Evolutionary conservation across 1,140 invertebrate species (phyloP).

Genomic region (Hyles vespertilio): DNA sequence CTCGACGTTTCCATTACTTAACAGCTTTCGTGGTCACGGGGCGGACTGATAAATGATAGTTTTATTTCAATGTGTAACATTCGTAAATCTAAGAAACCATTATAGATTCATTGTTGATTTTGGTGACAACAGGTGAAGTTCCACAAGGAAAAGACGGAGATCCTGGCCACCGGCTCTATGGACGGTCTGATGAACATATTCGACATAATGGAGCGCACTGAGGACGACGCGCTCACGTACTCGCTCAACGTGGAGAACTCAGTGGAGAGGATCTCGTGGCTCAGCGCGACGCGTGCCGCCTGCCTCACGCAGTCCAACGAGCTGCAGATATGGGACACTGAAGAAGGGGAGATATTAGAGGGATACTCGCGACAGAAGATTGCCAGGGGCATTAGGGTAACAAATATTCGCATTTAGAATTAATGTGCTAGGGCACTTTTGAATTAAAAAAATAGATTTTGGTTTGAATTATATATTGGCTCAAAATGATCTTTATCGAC

Average conservation of each 20-base stretch:
- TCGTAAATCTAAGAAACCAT: too few relatives aligned
- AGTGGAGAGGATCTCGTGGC: constrained; percentile 80
- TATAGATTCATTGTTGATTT: too few relatives aligned
- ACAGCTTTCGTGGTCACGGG: too few relatives aligned
- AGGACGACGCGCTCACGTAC: constrained; percentile 88
- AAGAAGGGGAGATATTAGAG: constrained; percentile 76
- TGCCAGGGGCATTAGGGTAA: constrained; percentile 62
- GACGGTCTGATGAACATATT: constrained; percentile 93
- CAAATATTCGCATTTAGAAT: constrained; percentile 3
- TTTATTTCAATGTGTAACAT: too few relatives aligned
- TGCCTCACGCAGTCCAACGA: constrained; percentile 84
- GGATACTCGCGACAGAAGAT: constrained; percentile 78
- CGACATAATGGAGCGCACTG: constrained; percentile 83
- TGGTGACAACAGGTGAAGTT: constrained; percentile 79
- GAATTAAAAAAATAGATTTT: too few relatives aligned
- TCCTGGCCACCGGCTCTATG: constrained; percentile 84
- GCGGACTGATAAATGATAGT: too few relatives aligned
- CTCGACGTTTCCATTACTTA: too few relatives aligned
- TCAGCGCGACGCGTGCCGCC: constrained; percentile 74
- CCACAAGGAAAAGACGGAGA: constrained; percentile 82
- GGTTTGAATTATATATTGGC: too few relatives aligned
- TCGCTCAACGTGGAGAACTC: constrained; percentile 91
- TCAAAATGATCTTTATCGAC: too few relatives aligned
- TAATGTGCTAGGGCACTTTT: too few relatives aligned
- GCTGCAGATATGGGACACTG: constrained; percentile 83